A percentile compares a stretch with the other conserved stretches of the same genome.
Conservation (phyloP, 2,113 vertebrate genomes). For the Antechinus stuartii region DNA sequence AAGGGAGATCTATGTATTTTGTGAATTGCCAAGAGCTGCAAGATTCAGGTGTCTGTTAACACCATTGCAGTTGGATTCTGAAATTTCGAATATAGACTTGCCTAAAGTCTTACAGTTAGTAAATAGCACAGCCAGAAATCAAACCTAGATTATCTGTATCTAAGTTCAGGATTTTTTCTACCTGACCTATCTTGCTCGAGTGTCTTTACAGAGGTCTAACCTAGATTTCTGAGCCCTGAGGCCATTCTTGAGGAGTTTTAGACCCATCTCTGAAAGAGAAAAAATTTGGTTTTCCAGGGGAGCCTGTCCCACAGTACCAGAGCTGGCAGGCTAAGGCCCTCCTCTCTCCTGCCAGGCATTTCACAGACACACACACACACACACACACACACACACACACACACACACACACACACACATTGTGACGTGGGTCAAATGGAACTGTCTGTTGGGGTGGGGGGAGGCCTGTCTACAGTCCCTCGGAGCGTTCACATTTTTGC, state of each 20-base stretch:
- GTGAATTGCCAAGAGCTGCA: not conserved
- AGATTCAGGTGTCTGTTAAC: not conserved
- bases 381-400: not conserved
- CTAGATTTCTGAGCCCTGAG: not conserved
- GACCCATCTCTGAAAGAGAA: not conserved
- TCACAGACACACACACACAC: not conserved
- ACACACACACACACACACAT: not conserved
- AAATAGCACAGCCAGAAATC: not conserved
- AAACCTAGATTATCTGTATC: not conserved
- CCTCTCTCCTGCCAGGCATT: not conserved
- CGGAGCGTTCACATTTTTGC: constrained; percentile 79
- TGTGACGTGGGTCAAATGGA: constrained; percentile 55
- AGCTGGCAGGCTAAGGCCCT: not conserved
- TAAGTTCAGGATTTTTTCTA: not conserved
- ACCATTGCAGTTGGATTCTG: not conserved
- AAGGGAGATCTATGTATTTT: not conserved
- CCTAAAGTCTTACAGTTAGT: not conserved
- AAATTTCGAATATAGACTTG: not conserved
- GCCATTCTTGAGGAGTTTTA: no score
- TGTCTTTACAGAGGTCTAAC: constrained; percentile 13
- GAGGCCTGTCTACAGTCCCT: constrained; percentile 75
- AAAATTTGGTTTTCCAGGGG: not conserved
- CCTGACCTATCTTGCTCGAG: not conserved
- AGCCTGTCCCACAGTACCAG: not conserved
- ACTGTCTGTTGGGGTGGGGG: constrained; percentile 69